These are phyloP conservation scores for Coregonus sp. DNA, from an alignment of 2,797 vertebrate genomes.

Conservation along the genomic window DNA sequence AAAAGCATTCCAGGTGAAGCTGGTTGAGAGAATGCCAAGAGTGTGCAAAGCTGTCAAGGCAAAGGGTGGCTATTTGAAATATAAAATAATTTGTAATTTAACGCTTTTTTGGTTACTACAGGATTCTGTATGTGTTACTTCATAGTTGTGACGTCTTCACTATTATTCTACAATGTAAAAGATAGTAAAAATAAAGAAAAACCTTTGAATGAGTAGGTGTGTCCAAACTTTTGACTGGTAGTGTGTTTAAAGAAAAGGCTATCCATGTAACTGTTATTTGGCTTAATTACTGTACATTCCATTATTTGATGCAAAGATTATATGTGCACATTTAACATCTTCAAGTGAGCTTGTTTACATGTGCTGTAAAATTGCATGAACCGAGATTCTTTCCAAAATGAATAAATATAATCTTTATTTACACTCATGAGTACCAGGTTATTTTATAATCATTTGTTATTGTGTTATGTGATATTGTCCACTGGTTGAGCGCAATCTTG, in stretches of 20 bases:
- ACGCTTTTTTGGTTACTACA: too few relatives aligned
- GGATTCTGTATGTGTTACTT: too few relatives aligned
- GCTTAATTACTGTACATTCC: constrained; percentile 80
- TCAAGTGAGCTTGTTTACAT: constrained; percentile 83
- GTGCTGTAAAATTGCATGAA: constrained; percentile 86
- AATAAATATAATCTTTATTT: constrained; percentile 80
- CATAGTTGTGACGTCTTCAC: too few relatives aligned
- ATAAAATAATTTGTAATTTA: too few relatives aligned
- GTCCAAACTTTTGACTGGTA: too few relatives aligned
- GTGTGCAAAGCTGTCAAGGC: too few relatives aligned
- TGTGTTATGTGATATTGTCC: neutral
- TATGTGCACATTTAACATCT: constrained; percentile 72
- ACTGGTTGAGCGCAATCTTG: neutral
- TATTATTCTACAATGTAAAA: too few relatives aligned
- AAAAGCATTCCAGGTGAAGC: too few relatives aligned
- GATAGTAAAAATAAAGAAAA: too few relatives aligned
- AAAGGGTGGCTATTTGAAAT: too few relatives aligned
- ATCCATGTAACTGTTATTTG: constrained; percentile 45
- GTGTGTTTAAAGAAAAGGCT: neutral
- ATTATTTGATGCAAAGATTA: constrained; percentile 67
- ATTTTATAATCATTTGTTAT: neutral
- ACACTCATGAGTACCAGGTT: constrained; percentile 43
- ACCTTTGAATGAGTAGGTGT: too few relatives aligned
- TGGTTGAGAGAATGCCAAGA: too few relatives aligned
- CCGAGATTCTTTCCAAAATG: constrained; percentile 68